Conservation (phyloP, 92 coral and sea anemone species). For the Blastomussa wellsi region DNA sequence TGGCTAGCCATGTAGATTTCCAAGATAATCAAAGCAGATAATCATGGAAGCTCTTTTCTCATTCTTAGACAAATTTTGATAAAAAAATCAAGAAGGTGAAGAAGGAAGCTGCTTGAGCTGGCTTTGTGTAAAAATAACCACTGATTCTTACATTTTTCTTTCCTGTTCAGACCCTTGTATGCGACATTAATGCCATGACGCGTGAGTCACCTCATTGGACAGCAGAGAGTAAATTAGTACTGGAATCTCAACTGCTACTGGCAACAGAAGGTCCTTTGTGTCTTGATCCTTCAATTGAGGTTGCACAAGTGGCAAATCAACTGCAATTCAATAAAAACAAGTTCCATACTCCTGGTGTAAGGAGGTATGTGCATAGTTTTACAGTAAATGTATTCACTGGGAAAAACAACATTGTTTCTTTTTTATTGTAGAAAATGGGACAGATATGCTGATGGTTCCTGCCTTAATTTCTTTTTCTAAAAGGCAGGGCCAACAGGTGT, state of each 20-base stretch:
- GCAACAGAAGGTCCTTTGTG: slow-evolving; percentile 97
- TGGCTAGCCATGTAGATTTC: no score
- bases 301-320: slow-evolving; percentile 82
- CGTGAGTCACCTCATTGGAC: slow-evolving; percentile 80
- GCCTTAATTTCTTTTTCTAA: no score
- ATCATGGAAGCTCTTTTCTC: no score
- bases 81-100: not conserved
- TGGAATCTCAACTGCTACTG: slow-evolving; percentile 85
- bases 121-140: not conserved
- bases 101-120: not conserved
- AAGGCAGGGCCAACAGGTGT: no score
- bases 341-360: slow-evolving; percentile 75
- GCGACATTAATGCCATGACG: slow-evolving; percentile 96
- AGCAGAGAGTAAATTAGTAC: slow-evolving; percentile 78
- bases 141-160: not conserved
- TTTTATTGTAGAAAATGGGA: no score
- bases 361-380: slow-evolving; percentile 54
- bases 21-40: no score
- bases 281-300: slow-evolving; percentile 92
- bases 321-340: slow-evolving; percentile 91
- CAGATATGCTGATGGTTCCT: no score
- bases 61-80: no score
- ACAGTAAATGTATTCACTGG: no score
- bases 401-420: no score
- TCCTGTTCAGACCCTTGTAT: slow-evolving; percentile 81